Percentiles rank a stretch among this genome's conserved stretches.
phyloP scores from a whole-genome alignment of 2,113 vertebrate species.

The Hemiscyllium ocellatum region DNA sequence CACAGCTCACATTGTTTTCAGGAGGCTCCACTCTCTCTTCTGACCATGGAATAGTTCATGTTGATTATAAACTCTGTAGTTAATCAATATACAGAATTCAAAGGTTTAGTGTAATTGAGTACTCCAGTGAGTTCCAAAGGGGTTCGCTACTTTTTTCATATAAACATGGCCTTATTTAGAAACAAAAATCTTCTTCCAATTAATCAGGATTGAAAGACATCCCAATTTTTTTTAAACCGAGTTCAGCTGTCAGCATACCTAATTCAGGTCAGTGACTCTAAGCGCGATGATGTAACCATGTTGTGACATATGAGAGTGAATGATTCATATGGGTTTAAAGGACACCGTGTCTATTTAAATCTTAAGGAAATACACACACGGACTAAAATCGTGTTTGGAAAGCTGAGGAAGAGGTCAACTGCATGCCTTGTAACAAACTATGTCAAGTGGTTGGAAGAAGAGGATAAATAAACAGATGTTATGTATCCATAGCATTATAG shows the following conservation, averaged over 20 bases:
- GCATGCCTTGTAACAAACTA: background rate
- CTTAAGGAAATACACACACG: background rate
- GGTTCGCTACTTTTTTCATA: background rate
- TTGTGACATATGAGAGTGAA: background rate
- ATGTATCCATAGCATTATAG: background rate
- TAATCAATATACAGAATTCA: background rate
- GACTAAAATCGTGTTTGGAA: background rate
- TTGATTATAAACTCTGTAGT: background rate
- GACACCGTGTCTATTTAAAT: background rate
- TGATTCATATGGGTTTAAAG: conserved; percentile 16
- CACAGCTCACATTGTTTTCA: background rate
- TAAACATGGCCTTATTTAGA: background rate
- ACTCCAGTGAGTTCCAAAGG: background rate
- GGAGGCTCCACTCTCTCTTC: background rate
- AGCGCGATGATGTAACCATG: background rate
- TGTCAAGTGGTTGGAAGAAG: background rate
- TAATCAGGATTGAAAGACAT: conserved; percentile 7
- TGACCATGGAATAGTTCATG: background rate
- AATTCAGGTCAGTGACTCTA: conserved; percentile 15
- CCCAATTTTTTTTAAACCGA: background rate
- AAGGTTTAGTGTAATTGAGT: background rate
- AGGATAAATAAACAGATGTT: background rate
- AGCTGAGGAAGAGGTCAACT: background rate
- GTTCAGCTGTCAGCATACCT: background rate
- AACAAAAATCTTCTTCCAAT: background rate